Evolutionary conservation across 2,888 invertebrate genomes (phyloP).

Genomic region (Charanyca ferruginea): DNA sequence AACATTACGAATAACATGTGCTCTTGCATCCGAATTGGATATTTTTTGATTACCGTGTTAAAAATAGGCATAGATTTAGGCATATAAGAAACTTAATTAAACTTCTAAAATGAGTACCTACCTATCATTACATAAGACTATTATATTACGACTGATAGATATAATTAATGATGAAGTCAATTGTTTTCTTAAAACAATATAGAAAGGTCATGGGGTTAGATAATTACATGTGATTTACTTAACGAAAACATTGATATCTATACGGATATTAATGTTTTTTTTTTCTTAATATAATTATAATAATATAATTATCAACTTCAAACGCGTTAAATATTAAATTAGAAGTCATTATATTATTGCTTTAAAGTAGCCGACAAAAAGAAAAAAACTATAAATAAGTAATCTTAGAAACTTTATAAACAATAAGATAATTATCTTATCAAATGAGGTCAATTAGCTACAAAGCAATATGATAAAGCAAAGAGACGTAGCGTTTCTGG

Average conservation of each 20-base stretch:
- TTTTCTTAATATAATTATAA: slow-evolving; percentile 23
- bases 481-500: background rate
- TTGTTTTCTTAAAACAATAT: slow-evolving; percentile 25
- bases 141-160: background rate
- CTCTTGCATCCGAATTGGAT: background rate
- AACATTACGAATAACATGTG: background rate
- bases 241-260: slow-evolving; percentile 33
- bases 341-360: slow-evolving; percentile 32
- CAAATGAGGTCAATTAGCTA: slow-evolving; percentile 41
- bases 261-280: slow-evolving; percentile 24
- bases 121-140: slow-evolving; percentile 6
- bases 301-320: slow-evolving; percentile 29
- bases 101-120: background rate
- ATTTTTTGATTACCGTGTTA: too few species aligned
- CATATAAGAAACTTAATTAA: too few species aligned
- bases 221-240: slow-evolving; percentile 38
- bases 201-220: slow-evolving; percentile 23
- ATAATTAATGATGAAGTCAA: slow-evolving; percentile 21
- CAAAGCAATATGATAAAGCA: slow-evolving; percentile 28
- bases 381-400: slow-evolving; percentile 2
- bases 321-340: slow-evolving; percentile 29
- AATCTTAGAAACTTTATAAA: slow-evolving; percentile 22
- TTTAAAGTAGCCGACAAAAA: slow-evolving; percentile 34
- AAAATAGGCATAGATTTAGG: too few species aligned
- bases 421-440: slow-evolving; percentile 37